Conservation (phyloP, 1,140 invertebrate genomes). For the Drosophila chauvacae region DNA sequence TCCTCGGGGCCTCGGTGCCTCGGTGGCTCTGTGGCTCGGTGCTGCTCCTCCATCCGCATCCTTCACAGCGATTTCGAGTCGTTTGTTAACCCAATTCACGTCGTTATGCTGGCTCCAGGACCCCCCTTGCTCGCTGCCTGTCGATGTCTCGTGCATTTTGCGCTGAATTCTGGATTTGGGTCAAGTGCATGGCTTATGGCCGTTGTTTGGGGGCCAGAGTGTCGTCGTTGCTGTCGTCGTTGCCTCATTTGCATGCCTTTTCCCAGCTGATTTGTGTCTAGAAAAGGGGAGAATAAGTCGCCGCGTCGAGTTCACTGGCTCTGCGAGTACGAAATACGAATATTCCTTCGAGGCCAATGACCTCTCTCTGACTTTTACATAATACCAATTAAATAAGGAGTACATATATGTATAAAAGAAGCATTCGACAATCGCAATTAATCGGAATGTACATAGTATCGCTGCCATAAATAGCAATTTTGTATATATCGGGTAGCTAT, state of each 20-base stretch:
- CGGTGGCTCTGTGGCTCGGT: not conserved
- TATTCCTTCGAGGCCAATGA: not conserved
- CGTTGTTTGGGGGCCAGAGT: slow-evolving; percentile 39
- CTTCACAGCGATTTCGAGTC: slow-evolving; percentile 52
- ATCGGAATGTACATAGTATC: slow-evolving; percentile 29
- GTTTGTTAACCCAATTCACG: slow-evolving; percentile 79
- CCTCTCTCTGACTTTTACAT: slow-evolving; percentile 18
- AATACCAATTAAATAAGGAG: slow-evolving; percentile 15
- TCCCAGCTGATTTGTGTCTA: slow-evolving; percentile 43
- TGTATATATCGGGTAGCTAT: slow-evolving; percentile 10
- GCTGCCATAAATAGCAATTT: slow-evolving; percentile 43
- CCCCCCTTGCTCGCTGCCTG: slow-evolving; percentile 21
- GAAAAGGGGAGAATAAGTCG: slow-evolving; percentile 8
- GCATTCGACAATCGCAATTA: slow-evolving; percentile 34
- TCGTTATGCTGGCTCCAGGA: slow-evolving; percentile 32
- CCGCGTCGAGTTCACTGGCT: slow-evolving; percentile 6
- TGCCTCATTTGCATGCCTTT: slow-evolving; percentile 45
- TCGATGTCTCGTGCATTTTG: slow-evolving; percentile 66
- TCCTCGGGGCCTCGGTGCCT: slow-evolving; percentile 13
- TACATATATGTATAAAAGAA: slow-evolving; percentile 15
- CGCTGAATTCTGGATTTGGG: slow-evolving; percentile 72
- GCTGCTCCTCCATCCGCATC: slow-evolving; percentile 12
- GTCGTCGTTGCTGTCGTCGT: slow-evolving; percentile 18
- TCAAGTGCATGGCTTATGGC: slow-evolving; percentile 71
- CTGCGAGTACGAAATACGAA: slow-evolving; percentile 11